phyloP scores from a whole-genome alignment of 92 coral and sea anemone species.

The Epizoanthus fatuus region DNA sequence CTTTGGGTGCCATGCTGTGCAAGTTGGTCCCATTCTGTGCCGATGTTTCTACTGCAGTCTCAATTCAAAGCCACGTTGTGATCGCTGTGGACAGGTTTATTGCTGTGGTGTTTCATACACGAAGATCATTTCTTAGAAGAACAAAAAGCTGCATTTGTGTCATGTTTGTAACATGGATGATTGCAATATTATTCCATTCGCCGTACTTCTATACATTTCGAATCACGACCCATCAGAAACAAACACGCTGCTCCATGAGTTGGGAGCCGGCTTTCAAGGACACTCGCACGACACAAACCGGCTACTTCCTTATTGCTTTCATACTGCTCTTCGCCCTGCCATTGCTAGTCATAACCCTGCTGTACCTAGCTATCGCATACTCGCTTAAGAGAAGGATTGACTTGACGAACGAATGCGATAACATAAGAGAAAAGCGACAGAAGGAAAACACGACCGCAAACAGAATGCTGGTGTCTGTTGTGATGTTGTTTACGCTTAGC shows the following conservation, averaged over 20 bases:
- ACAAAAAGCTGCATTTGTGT: background rate
- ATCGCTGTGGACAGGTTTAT: constrained; percentile 14
- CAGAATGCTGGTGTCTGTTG: background rate
- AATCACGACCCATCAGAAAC: background rate
- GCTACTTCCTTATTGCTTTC: constrained; percentile 1
- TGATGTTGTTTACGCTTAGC: background rate
- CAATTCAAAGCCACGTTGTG: constrained; percentile 6
- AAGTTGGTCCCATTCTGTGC: constrained; percentile 16
- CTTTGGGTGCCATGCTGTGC: background rate
- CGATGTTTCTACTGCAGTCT: constrained; percentile 3
- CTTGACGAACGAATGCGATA: background rate
- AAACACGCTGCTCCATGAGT: background rate
- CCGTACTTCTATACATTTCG: constrained; percentile 19
- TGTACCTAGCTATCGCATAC: background rate
- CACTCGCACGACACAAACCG: background rate
- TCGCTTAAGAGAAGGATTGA: background rate
- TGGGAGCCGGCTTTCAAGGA: constrained; percentile 12
- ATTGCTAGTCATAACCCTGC: background rate
- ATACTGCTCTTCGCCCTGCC: background rate
- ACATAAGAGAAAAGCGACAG: background rate
- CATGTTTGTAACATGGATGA: background rate
- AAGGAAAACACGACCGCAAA: background rate
- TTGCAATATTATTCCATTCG: background rate
- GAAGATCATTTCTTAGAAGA: background rate
- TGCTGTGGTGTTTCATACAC: background rate